These are phyloP conservation scores for Anguilla japonica DNA, from an alignment of 2,113 vertebrate genomes.

Conservation along the genomic window DNA sequence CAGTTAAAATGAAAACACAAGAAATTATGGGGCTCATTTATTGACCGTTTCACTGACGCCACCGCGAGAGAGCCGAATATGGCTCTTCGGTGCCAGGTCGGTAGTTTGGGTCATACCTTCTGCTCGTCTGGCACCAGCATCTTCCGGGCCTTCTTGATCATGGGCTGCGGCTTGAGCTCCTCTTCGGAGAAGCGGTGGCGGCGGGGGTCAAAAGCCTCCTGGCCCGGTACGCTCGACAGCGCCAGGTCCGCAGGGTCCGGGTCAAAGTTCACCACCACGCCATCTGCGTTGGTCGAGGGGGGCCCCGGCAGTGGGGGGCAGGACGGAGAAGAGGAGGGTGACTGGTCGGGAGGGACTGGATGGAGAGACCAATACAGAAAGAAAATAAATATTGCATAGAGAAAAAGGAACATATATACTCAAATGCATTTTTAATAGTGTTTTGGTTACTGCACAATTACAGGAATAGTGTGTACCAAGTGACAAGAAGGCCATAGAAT, in stretches of 20 bases:
- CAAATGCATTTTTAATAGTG: neutral
- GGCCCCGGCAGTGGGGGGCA: conserved; percentile 57
- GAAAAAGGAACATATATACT: neutral
- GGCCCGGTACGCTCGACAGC: conserved; percentile 85
- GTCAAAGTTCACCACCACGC: conserved; percentile 87
- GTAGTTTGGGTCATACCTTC: conserved; percentile 75
- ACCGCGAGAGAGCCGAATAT: neutral
- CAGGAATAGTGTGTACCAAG: conserved; percentile 48
- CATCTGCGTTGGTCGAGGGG: conserved; percentile 60
- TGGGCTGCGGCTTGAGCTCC: conserved; percentile 80
- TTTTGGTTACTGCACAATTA: neutral
- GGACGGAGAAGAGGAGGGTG: conserved; percentile 56
- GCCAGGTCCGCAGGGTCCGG: conserved; percentile 87
- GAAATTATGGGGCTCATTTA: neutral
- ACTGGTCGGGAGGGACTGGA: conserved; percentile 63
- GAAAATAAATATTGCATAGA: conserved; percentile 34
- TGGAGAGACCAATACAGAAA: conserved; percentile 57
- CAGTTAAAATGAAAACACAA: neutral
- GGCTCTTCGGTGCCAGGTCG: neutral
- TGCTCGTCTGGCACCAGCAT: conserved; percentile 86
- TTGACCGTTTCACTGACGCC: neutral
- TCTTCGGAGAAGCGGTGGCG: conserved; percentile 83
- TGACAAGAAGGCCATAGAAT: conserved; percentile 39
- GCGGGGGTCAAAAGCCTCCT: conserved; percentile 87
- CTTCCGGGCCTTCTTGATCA: conserved; percentile 88